Evolutionary conservation across 2,888 invertebrate genomes (phyloP).

Genomic region (Melangyna quadrimaculata): DNA sequence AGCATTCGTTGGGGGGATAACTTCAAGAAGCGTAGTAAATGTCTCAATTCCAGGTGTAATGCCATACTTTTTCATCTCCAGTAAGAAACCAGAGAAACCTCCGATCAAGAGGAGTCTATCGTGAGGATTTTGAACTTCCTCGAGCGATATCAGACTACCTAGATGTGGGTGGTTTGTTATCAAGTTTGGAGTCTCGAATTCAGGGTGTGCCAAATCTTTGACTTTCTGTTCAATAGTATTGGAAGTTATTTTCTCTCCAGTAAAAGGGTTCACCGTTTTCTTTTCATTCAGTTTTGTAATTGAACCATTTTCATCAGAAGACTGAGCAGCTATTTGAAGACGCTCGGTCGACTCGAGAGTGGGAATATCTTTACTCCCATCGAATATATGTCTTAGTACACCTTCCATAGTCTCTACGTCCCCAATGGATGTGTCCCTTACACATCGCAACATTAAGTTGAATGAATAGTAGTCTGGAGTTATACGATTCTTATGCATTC

Average conservation of each 20-base stretch:
- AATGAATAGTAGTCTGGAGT: conserved; percentile 88
- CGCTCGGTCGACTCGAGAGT: not conserved
- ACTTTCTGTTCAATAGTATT: not conserved
- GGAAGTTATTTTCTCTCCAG: not conserved
- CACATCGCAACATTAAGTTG: conserved; percentile 90
- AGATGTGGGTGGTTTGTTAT: conserved; percentile 84
- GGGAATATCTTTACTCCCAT: conserved; percentile 25
- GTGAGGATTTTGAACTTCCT: conserved; percentile 83
- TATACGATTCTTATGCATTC: conserved; percentile 86
- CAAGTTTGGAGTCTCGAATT: conserved; percentile 84
- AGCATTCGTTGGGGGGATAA: conserved; percentile 85
- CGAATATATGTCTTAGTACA: conserved; percentile 80
- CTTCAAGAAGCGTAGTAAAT: conserved; percentile 88
- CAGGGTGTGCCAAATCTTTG: conserved; percentile 32
- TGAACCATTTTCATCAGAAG: not conserved
- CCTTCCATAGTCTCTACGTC: conserved; percentile 83
- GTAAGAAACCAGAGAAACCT: conserved; percentile 88
- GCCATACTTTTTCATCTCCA: conserved; percentile 86
- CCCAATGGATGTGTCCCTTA: conserved; percentile 91
- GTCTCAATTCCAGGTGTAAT: conserved; percentile 90
- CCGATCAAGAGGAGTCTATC: conserved; percentile 89
- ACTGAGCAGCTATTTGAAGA: conserved; percentile 32
- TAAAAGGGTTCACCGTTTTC: not conserved
- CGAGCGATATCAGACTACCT: conserved; percentile 84
- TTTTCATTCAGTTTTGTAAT: not conserved